Evolutionary conservation across 2,888 invertebrate genomes (phyloP), one percentile per base, ranked within the genome.

Genomic region (Ophion ellenae): DNA sequence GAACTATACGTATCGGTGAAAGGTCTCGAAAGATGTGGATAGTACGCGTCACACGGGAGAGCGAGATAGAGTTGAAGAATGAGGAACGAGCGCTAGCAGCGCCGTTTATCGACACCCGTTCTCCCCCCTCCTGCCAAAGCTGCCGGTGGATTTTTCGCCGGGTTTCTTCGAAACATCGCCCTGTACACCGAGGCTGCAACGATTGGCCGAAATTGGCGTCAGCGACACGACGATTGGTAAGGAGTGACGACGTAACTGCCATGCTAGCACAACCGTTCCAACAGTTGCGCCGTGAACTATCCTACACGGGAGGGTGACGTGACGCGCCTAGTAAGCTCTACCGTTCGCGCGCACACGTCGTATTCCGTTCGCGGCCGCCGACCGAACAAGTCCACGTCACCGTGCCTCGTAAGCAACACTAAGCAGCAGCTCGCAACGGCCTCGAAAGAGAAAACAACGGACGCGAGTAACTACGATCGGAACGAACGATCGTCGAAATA

Each of bases 201-300:
- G 75, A 91, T 91, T 92, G 89, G 92, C 17, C 36, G 24, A 1
- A 28, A 47, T 10, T 89, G 90, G 83, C 82, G 73, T 86, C 90
- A 91, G 20, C 2, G 2, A 0, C 3, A 0, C 28, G 20, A 7
- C 17, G 74, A 92, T 91, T 92, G 88, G 91, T 36, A 59, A 14
- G 61, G 10, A 57, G 61, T 91, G 91, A 85, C 90, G 90, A 53
- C 53, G 57, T 80, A 5, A 24, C 1, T 11, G 24, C 64, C 57
- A 36, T 79, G 59, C 24, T 28, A n/a, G n/a, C 24, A 24, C 32
- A 63, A 61, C 47, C 20, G 59, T 63, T 40, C 9, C 9, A 40
- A 81, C 28, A 45, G 24, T 59, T 10, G 17, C 66, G 61, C 47
- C 75, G 53, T 17, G 78, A 66, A 66, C 66, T 69, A 64, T n/a